Percentiles rank a stretch among this genome's conserved stretches.
Evolutionary conservation across 2,113 vertebrate species (phyloP).

Genomic region (Serinus canaria): DNA sequence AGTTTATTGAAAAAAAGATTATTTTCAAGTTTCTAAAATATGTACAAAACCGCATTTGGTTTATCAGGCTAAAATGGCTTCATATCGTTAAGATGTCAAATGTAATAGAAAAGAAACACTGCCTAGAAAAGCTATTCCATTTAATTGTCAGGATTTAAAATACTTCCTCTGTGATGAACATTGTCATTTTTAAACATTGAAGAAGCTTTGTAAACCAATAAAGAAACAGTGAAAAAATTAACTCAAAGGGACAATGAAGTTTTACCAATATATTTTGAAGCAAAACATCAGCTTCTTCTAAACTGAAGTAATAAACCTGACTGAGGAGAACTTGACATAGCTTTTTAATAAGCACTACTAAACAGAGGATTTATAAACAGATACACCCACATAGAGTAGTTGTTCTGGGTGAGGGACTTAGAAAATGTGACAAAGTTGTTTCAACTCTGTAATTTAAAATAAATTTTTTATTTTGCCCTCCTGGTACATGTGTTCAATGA

Average conservation of each 20-base stretch:
- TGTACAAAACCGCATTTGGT: neutral
- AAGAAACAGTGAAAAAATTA: neutral
- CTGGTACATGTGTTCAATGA: constrained; percentile 60
- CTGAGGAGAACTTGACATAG: neutral
- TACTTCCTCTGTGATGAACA: neutral
- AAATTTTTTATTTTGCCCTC: constrained; percentile 67
- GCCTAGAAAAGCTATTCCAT: constrained; percentile 14
- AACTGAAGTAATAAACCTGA: constrained; percentile 12
- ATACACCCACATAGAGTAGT: neutral
- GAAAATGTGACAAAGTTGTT: constrained; percentile 50
- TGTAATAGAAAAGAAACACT: neutral
- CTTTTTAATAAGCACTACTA: constrained; percentile 2
- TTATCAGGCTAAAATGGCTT: neutral
- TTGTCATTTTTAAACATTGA: neutral
- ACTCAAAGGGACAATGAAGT: neutral
- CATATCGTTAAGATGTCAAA: neutral
- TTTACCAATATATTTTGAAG: neutral
- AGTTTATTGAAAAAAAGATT: neutral
- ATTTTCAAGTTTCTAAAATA: constrained; percentile 9
- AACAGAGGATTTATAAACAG: constrained; percentile 14
- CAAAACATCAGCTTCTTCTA: neutral
- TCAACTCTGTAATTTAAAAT: constrained; percentile 62
- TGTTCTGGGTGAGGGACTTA: constrained; percentile 20
- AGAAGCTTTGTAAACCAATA: neutral
- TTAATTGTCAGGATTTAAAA: neutral